These are phyloP conservation scores for Petrocephalus zakoni DNA, from an alignment of 2,113 vertebrate genomes.

Conservation along the genomic window DNA sequence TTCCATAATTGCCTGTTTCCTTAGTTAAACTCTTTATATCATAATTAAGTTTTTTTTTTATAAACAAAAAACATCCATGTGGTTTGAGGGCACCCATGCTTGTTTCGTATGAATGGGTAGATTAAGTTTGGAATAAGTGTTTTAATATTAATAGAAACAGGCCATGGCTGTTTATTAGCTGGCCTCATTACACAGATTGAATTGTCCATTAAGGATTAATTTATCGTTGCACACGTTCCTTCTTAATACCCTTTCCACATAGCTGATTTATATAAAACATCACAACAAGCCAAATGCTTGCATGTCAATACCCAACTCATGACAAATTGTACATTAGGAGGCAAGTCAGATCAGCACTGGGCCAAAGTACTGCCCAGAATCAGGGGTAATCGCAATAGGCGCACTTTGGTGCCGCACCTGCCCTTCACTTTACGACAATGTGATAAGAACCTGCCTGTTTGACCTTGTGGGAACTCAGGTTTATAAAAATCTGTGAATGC, in stretches of 20 bases:
- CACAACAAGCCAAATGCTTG: neutral
- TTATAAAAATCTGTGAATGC: too few species aligned
- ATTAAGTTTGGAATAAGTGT: conserved; percentile 11
- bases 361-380: neutral
- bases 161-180: conserved; percentile 10
- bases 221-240: conserved; percentile 18
- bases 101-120: conserved; percentile 3
- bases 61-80: neutral
- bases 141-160: conserved; percentile 10
- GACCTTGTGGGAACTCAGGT: neutral
- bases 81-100: neutral
- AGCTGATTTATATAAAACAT: conserved; percentile 17
- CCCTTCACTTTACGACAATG: neutral
- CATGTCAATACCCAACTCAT: neutral
- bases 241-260: conserved; percentile 14
- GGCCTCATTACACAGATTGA: conserved; percentile 26
- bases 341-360: neutral
- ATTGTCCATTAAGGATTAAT: conserved; percentile 30
- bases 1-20: neutral
- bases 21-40: conserved; percentile 5
- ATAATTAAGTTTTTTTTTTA: neutral
- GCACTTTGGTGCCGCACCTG: neutral
- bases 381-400: too few species aligned
- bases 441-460: neutral
- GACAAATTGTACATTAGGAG: neutral